phyloP scores from a whole-genome alignment of 2,888 invertebrate genomes.

The Teleogryllus oceanicus region DNA sequence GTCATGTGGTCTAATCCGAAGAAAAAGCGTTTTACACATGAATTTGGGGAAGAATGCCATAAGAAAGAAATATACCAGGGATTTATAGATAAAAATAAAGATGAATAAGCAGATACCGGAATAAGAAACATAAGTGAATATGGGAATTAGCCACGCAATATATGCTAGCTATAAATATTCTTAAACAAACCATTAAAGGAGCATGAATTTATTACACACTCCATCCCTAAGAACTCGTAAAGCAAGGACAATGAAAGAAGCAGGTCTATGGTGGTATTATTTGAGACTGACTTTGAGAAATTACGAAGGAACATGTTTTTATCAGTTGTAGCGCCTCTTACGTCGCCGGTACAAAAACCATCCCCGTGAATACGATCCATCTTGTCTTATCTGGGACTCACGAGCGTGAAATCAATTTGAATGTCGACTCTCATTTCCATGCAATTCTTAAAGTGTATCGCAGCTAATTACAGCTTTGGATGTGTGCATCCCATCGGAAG shows the following conservation, averaged over 20 bases:
- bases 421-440: constrained; percentile 18
- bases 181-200: constrained; percentile 7
- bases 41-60: neutral
- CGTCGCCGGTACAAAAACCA: neutral
- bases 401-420: constrained; percentile 5
- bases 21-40: neutral
- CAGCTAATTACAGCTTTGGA: neutral
- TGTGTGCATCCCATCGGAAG: neutral
- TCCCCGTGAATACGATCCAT: neutral
- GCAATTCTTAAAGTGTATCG: neutral
- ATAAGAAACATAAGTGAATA: constrained; percentile 6
- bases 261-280: neutral
- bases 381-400: neutral
- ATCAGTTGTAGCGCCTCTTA: neutral
- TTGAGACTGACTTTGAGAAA: neutral
- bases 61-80: neutral
- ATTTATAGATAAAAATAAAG: neutral
- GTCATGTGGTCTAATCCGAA: neutral
- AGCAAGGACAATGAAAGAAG: constrained; percentile 6
- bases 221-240: neutral
- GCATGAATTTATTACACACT: constrained; percentile 6
- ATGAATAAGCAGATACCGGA: neutral
- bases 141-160: constrained; percentile 2
- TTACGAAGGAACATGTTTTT: neutral
- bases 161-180: neutral